These are phyloP conservation scores for Diorhabda sublineata DNA, from an alignment of 1,140 invertebrate species.

Conservation along the genomic window DNA sequence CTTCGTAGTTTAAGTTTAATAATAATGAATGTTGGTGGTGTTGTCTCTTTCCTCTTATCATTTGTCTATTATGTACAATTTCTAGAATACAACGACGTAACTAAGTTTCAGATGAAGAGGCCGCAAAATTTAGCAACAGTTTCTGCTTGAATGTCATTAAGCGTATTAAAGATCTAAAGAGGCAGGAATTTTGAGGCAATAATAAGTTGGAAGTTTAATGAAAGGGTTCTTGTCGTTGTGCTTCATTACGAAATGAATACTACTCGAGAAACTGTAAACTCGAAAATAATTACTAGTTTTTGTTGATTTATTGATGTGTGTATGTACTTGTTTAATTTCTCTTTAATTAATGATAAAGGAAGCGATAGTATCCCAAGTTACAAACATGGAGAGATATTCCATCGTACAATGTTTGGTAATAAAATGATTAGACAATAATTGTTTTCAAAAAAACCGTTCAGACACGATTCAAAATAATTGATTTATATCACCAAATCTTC, in stretches of 20 bases:
- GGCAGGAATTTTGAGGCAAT: not conserved
- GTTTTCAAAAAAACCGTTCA: no score
- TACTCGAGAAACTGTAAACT: no score
- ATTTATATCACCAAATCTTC: no score
- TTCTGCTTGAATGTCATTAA: constrained; percentile 6
- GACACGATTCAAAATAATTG: no score
- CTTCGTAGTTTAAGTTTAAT: constrained; percentile 5
- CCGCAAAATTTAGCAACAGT: constrained; percentile 17
- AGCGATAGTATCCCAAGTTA: no score
- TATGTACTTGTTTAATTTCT: no score
- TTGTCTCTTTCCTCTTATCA: constrained; percentile 9
- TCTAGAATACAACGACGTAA: constrained; percentile 7
- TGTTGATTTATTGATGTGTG: no score
- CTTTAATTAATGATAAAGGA: no score
- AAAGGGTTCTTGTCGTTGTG: not conserved
- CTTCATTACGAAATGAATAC: not conserved
- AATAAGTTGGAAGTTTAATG: not conserved
- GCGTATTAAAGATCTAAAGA: constrained; percentile 9
- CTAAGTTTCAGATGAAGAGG: constrained; percentile 12
- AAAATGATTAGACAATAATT: no score
- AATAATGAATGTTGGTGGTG: constrained; percentile 17
- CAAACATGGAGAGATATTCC: no score
- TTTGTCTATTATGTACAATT: constrained; percentile 16
- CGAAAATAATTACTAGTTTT: no score
- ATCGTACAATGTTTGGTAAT: no score